A percentile compares a stretch with the other conserved stretches of the same genome.
These are phyloP conservation scores for Oncorhynchus kisutch DNA, from an alignment of 2,113 vertebrate species.

Conservation along the genomic window DNA sequence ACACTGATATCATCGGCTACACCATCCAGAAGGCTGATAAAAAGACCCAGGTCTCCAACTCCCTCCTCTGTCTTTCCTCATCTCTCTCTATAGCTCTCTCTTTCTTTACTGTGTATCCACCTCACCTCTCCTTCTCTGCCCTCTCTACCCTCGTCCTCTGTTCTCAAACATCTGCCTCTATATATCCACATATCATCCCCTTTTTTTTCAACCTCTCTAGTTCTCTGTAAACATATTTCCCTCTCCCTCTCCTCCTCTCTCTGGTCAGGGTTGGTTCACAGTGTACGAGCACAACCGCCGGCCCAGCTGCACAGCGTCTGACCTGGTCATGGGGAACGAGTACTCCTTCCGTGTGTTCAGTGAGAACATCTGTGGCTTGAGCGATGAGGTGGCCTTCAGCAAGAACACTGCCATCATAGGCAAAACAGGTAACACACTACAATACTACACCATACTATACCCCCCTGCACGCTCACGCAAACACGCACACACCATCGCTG, in stretches of 20 bases:
- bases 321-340: conserved; percentile 90
- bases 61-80: too few species aligned
- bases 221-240: too few species aligned
- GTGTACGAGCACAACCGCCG: conserved; percentile 84
- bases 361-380: conserved; percentile 86
- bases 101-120: not conserved
- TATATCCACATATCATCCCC: not conserved
- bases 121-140: not conserved
- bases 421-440: conserved; percentile 76
- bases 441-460: not conserved
- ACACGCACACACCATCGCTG: too few species aligned
- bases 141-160: too few species aligned
- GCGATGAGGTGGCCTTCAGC: conserved; percentile 75
- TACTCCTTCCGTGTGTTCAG: conserved; percentile 84
- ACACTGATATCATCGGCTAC: conserved; percentile 84
- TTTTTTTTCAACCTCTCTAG: too few species aligned
- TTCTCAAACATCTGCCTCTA: too few species aligned
- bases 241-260: not conserved
- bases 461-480: too few species aligned
- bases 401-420: conserved; percentile 84
- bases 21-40: conserved; percentile 85
- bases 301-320: conserved; percentile 82
- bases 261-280: conserved; percentile 85
- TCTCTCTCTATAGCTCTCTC: not conserved
- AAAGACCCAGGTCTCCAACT: conserved; percentile 80